These are phyloP conservation scores for Melanargia galathea DNA, from an alignment of 2,888 invertebrate genomes.

Conservation along the genomic window DNA sequence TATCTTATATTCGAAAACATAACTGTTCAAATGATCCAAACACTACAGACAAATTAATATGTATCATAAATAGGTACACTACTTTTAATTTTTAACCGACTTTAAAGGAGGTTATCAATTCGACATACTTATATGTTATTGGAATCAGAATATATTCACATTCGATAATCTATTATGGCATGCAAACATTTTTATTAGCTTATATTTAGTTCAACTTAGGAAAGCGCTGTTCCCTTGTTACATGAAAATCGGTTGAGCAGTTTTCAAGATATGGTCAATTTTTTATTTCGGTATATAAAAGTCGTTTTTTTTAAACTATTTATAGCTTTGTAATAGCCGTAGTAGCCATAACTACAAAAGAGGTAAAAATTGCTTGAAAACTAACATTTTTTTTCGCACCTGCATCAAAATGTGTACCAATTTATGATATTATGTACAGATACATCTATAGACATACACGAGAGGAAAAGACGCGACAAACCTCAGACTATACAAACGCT, in stretches of 20 bases:
- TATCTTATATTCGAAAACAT: background rate
- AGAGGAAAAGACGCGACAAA: constrained; percentile 22
- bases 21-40: background rate
- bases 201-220: too few species aligned
- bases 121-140: too few species aligned
- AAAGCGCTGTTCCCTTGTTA: too few species aligned
- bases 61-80: constrained; percentile 20
- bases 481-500: constrained; percentile 1
- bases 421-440: constrained; percentile 18
- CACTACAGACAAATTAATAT: background rate
- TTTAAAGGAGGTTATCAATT: too few species aligned
- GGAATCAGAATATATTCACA: too few species aligned
- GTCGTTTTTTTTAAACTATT: too few species aligned
- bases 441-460: constrained; percentile 7
- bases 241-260: too few species aligned
- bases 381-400: background rate
- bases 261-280: too few species aligned
- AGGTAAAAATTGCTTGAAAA: background rate
- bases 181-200: too few species aligned
- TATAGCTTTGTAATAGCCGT: too few species aligned
- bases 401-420: constrained; percentile 12
- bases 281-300: too few species aligned
- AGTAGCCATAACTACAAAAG: background rate
- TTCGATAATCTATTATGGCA: too few species aligned
- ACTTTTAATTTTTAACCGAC: background rate